Evolutionary conservation across 92 coral and sea anemone genomes (phyloP).

Genomic region (Umimayanthus kanabou): DNA sequence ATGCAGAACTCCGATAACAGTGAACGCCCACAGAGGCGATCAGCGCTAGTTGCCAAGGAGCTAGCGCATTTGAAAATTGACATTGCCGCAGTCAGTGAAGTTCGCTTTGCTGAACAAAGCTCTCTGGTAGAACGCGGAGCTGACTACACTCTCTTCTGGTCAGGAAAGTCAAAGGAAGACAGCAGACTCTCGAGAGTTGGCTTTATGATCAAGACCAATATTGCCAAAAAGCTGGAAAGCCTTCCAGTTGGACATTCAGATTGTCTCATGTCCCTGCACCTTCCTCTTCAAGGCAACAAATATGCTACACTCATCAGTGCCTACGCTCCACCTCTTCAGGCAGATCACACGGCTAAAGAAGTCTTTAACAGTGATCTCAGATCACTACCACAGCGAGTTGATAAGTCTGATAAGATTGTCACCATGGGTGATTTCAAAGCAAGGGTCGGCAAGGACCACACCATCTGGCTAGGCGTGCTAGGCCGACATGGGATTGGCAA

Average conservation of each 20-base stretch:
- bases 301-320: constrained; percentile 35
- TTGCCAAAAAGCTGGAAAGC: constrained; percentile 19
- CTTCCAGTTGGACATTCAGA: neutral
- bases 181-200: too few species aligned
- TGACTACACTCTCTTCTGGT: too few species aligned
- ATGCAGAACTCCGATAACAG: too few species aligned
- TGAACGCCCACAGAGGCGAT: too few species aligned
- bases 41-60: too few species aligned
- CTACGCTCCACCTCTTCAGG: constrained; percentile 51
- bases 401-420: constrained; percentile 30
- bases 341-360: too few species aligned
- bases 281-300: constrained; percentile 17
- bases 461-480: constrained; percentile 35
- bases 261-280: constrained; percentile 41
- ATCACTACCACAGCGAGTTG: neutral
- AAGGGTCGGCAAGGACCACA: constrained; percentile 27
- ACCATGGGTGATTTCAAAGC: constrained; percentile 49
- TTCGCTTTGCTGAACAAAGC: too few species aligned
- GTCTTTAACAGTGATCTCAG: too few species aligned
- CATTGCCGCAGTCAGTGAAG: too few species aligned
- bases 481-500: constrained; percentile 47
- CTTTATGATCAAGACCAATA: neutral
- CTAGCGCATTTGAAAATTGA: too few species aligned
- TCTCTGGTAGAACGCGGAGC: too few species aligned
- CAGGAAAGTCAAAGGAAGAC: too few species aligned